A percentile compares a stretch with the other conserved stretches of the same genome.
Evolutionary conservation across 1,140 invertebrate species (phyloP).

Genomic region (Hermetia illucens): DNA sequence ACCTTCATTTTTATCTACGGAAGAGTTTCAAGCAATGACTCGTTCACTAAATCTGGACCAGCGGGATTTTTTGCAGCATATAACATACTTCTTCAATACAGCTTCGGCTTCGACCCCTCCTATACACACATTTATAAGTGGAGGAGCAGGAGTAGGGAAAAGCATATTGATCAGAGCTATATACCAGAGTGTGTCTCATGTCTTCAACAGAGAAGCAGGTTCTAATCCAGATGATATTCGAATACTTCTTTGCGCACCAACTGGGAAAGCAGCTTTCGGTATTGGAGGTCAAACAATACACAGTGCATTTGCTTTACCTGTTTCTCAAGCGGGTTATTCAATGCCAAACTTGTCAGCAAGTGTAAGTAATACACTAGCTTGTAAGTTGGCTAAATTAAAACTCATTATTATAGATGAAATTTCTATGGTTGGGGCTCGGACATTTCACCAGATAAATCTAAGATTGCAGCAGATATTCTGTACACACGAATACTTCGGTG

Average conservation of each 20-base stretch:
- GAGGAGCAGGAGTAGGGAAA: slow-evolving; percentile 2
- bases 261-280: slow-evolving; percentile 22
- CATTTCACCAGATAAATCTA: slow-evolving; percentile 13
- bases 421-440: slow-evolving; percentile 17
- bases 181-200: neutral
- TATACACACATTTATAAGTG: neutral
- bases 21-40: neutral
- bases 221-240: neutral
- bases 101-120: neutral
- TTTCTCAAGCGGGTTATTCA: slow-evolving; percentile 8
- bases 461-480: slow-evolving; percentile 19
- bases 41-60: neutral
- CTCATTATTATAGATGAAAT: slow-evolving; percentile 27
- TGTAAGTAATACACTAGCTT: slow-evolving; percentile 9
- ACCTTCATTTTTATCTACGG: too few relatives aligned
- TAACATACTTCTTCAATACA: neutral
- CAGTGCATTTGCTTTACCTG: slow-evolving; percentile 15
- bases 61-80: neutral
- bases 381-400: slow-evolving; percentile 12
- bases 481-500: slow-evolving; percentile 10
- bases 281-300: slow-evolving; percentile 20
- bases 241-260: slow-evolving; percentile 11
- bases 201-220: neutral
- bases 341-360: slow-evolving; percentile 3
- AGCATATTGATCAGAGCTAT: neutral